Conservation (phyloP, 2,888 invertebrate species). For the Thecocarcelia acutangulata region DNA sequence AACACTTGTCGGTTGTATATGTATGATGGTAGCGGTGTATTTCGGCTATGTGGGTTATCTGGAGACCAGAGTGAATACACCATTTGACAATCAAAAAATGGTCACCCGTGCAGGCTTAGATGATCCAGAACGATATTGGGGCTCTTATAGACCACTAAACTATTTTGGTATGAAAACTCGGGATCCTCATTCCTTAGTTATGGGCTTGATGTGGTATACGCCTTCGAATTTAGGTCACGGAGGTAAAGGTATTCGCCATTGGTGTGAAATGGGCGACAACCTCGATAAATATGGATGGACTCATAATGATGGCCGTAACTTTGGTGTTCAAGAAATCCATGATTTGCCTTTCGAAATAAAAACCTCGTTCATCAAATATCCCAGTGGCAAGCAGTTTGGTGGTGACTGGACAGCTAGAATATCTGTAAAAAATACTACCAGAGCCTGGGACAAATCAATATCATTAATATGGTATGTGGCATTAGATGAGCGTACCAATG, state of each 20-base stretch:
- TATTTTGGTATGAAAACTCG: conserved; percentile 96
- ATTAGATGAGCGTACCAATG: conserved; percentile 87
- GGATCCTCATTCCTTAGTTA: conserved; percentile 92
- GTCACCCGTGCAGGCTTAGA: conserved; percentile 87
- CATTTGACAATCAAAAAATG: conserved; percentile 89
- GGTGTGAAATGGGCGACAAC: conserved; percentile 94
- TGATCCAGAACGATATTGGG: conserved; percentile 94
- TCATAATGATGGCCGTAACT: conserved; percentile 94
- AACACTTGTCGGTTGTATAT: conserved; percentile 84
- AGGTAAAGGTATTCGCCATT: conserved; percentile 92
- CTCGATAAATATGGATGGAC: conserved; percentile 93
- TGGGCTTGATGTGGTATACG: conserved; percentile 98
- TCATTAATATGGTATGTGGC: conserved; percentile 92
- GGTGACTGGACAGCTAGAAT: conserved; percentile 97
- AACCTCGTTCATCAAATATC: conserved; percentile 94
- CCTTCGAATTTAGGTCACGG: conserved; percentile 85
- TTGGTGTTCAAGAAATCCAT: conserved; percentile 94
- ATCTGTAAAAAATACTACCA: conserved; percentile 82
- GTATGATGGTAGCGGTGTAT: conserved; percentile 87
- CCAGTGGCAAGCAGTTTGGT: conserved; percentile 90
- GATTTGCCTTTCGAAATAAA: conserved; percentile 89
- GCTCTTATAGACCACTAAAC: conserved; percentile 92
- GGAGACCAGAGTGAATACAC: conserved; percentile 94
- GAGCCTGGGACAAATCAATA: conserved; percentile 77
- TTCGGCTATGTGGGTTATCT: conserved; percentile 91